phyloP scores from a whole-genome alignment of 2,797 vertebrate genomes.

The Cyprinodon diabolis region DNA sequence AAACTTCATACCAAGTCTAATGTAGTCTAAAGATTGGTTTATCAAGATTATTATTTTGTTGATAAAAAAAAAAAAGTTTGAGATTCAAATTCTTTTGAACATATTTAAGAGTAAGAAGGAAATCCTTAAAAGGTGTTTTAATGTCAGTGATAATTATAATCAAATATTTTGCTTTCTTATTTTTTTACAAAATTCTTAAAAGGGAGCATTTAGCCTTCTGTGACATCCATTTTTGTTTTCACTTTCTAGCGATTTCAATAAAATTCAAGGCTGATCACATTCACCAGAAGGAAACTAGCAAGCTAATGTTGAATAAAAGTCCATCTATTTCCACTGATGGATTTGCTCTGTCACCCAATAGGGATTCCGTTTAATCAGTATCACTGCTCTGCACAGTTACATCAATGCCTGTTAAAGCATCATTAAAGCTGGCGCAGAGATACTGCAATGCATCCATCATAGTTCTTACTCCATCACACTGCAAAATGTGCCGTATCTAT shows the following conservation, averaged over 20 bases:
- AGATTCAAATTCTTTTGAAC: not conserved
- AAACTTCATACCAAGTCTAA: not conserved
- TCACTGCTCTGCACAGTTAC: slow-evolving; percentile 25
- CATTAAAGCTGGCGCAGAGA: slow-evolving; percentile 26
- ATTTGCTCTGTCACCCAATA: slow-evolving; percentile 22
- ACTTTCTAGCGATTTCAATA: not conserved
- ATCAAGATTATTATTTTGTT: not conserved
- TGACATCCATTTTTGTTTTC: not conserved
- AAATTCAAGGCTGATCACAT: slow-evolving; percentile 2
- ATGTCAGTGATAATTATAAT: not conserved
- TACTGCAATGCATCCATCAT: slow-evolving; percentile 23
- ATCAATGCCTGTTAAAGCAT: slow-evolving; percentile 29
- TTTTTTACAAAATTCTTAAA: not conserved
- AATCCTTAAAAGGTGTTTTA: not conserved
- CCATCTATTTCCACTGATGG: slow-evolving; percentile 20
- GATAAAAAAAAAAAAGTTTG: not conserved
- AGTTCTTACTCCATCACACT: slow-evolving; percentile 17
- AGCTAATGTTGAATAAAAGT: slow-evolving; percentile 12
- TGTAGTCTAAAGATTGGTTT: not conserved
- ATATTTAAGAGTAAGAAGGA: not conserved
- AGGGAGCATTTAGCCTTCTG: slow-evolving; percentile 28
- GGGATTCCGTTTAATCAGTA: slow-evolving; percentile 22
- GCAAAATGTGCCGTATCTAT: slow-evolving; percentile 3
- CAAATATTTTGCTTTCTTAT: not conserved
- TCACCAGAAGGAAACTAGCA: not conserved